Base-by-base conservation (phyloP, 2,888 invertebrate species). In the Melikaiella ostensackeni region DNA sequence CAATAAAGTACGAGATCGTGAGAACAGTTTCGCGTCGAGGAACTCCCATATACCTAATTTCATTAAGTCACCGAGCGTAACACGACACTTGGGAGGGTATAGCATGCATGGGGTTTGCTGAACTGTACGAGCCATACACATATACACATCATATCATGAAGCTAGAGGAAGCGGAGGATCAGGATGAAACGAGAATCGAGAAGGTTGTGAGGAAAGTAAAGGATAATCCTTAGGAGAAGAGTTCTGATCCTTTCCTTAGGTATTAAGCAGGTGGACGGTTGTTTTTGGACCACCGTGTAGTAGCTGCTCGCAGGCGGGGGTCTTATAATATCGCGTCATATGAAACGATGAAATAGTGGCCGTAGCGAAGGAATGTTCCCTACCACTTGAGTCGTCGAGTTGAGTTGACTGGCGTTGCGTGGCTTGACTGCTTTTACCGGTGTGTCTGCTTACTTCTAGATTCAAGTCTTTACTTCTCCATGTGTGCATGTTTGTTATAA, bases 241-340 rank as follows among this genome's bases (percentile, higher is more conserved):
- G 64, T 64, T 64, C 64, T 64, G 66, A 74, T 61, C 59, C 38
- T 74, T 74, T 61, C 38, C 74, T 74, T 74, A 9, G 59, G 57
- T 38, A 19, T 74, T 74, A 74, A 74, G 74, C 59, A 70, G 70
- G 74, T 59, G 77, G 75, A 50, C 81, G 80, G 81, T 85, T 84
- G 86, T 83, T 90, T 89, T 89, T 86, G 89, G 90, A 91, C 91
- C 91, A 91, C 91, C 91, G 84, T 90, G 90, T 89, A 90, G 88
- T 86, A 88, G 87, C 88, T 77, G 84, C 86, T 86, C 89, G 83
- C 91, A 90, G 90, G 85, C 89, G 90, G 90, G 91, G 91, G 91
- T 90, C 90, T 91, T 90, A 91, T 91, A 90, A 91, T 91, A 91
- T 90, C 91, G 89, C 91, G 90, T 90, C 91, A 89, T 91, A 91